Evolutionary conservation across 1,140 invertebrate species (phyloP), one percentile per base, ranked within the genome.

Genomic region (Leptopilina boulardi): DNA sequence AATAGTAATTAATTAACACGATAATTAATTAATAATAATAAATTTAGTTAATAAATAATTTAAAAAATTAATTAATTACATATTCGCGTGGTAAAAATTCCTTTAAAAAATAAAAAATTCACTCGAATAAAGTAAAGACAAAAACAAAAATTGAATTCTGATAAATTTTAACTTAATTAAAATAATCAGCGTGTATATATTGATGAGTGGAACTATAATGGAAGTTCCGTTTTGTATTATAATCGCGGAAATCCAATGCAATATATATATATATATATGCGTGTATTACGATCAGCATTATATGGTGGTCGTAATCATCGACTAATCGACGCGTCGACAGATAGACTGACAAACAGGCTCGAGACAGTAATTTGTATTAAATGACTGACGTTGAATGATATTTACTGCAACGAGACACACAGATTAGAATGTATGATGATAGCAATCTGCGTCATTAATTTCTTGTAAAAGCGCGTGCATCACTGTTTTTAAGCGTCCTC

Each of bases 311-410:
- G 74, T 84, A 84, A 86, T 81, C 80, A 78, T 73, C 70, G 59
- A 73, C 77, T 86, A 86, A 86, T 86, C 83, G 80, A 80, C 79
- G 70, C 51, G 44, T 74, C 66, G 70, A 78, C 76, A 75, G 74
- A 79, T 73, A 80, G 73, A 78, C 74, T 42, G 75, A 76, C 71
- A 47, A 77, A 73, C 74, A 66, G 19, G 72, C 72, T 78, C 78
- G 79, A 66, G 59, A 66, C 59, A 74, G 83, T 83, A 83, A 83
- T 83, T 83, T 80, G 79, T 80, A 75, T 81, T 83, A 80, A 81
- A 83, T 83, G 75, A 83, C 78, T 79, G 81, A 56, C 79, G 74
- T 77, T 81, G 77, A 83, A 77, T 75, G 77, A 74, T 77, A 47
- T 75, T 81, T 73, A 66, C 59, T 66, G 26, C 59, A 66, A 30